phyloP scores from a whole-genome alignment of 2,888 invertebrate genomes.

The Mesochorus sp. region DNA sequence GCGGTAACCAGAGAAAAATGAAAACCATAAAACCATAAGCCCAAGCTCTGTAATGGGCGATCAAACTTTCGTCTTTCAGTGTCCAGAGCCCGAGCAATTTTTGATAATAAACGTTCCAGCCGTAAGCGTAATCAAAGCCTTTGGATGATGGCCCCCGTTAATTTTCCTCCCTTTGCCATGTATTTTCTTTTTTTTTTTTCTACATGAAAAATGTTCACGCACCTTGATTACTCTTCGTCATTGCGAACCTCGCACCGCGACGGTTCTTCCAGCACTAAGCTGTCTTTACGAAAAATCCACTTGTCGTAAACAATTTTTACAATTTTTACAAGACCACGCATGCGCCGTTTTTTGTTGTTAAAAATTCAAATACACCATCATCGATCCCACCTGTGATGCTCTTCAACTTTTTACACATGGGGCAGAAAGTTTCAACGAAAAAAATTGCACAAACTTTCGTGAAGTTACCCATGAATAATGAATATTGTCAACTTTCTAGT shows the following conservation, averaged over 20 bases:
- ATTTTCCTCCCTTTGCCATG: too few relatives aligned
- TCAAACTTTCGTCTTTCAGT: conserved; percentile 30
- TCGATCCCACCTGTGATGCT: background rate
- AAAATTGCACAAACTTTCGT: background rate
- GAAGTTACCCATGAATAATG: background rate
- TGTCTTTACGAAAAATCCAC: background rate
- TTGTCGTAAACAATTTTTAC: background rate
- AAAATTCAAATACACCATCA: too few relatives aligned
- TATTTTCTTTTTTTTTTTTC: background rate
- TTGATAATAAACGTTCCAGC: conserved; percentile 68
- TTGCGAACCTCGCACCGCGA: background rate
- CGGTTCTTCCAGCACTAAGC: background rate
- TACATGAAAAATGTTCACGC: conserved; percentile 38
- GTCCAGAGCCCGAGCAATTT: too few relatives aligned
- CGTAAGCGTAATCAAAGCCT: conserved; percentile 64
- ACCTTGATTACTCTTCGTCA: background rate
- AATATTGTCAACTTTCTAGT: too few relatives aligned
- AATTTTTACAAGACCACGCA: background rate
- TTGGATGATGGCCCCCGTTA: background rate
- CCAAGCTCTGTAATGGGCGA: conserved; percentile 27
- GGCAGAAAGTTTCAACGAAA: too few relatives aligned
- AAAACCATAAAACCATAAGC: conserved; percentile 26
- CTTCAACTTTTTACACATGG: too few relatives aligned
- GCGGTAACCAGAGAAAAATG: conserved; percentile 45
- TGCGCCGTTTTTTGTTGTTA: background rate